Base-by-base conservation (phyloP, 2,888 invertebrate genomes). In the Trichopria drosophilae region DNA sequence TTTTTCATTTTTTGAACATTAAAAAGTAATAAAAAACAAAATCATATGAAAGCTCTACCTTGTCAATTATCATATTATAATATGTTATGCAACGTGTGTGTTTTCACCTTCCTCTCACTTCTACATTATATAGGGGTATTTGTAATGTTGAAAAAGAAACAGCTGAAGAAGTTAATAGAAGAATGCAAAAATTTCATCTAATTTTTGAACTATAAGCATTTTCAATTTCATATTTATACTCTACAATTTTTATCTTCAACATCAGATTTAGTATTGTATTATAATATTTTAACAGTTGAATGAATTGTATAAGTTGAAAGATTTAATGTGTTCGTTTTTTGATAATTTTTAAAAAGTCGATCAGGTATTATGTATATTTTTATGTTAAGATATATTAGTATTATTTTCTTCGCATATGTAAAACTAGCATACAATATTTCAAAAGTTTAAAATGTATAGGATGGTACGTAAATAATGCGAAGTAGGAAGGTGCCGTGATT, bases 311-410 rank as follows among this genome's bases (percentile, higher is more conserved):
- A n/a, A n/a, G n/a, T n/a, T n/a, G n/a, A n/a, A n/a, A n/a, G n/a
- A n/a, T n/a, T n/a, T n/a, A n/a, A n/a, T n/a, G n/a, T n/a, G n/a
- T n/a, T n/a, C n/a, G n/a, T n/a, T n/a, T n/a, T n/a, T 37, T 37
- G 3, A 13, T 10, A 20, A 4, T 37, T n/a, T 20, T 20, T 37
- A n/a, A 19, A 19, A 19, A 9, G 18, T 3, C 2, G 22, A 37
- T 15, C 6, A 23, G 15, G 9, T 12, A 24, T 3, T 39, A 23
- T 39, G 4, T 26, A 7, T 23, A 4, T 39, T 24, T 18, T 24
- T 7, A 15, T n/a, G 23, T 35, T 34, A 35, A 7, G 23, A 22
- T 23, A 34, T 24, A 44, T 32, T 34, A 24, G 24, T 31, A 44
- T 28, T 26, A 44, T 31, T 35, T 35, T 35, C 23, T 35, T 20